Conservation (phyloP, 2,113 vertebrate species). For the Gallinago paraguaiae region DNA sequence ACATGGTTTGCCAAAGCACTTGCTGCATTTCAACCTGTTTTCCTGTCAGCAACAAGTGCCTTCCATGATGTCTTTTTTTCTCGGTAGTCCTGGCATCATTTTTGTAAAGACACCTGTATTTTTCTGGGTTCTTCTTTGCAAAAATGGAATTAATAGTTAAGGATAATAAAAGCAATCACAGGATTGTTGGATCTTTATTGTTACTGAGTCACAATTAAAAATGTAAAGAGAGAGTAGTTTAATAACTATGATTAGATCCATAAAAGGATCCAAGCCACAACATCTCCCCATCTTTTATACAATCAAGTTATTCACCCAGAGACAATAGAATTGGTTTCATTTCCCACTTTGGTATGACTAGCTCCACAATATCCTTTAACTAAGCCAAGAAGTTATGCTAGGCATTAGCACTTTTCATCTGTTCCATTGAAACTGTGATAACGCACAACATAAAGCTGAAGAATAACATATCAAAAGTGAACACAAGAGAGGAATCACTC, state of each 20-base stretch:
- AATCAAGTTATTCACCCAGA: background rate
- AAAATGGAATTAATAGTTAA: background rate
- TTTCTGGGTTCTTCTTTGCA: background rate
- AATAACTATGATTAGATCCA: background rate
- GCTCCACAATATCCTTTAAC: background rate
- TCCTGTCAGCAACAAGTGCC: constrained; percentile 20
- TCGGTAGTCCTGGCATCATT: background rate
- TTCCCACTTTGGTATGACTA: background rate
- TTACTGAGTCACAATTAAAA: background rate
- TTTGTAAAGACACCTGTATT: background rate
- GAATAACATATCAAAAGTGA: background rate
- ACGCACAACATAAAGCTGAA: background rate
- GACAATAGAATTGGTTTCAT: background rate
- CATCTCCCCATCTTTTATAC: background rate
- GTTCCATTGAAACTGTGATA: background rate
- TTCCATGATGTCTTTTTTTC: background rate
- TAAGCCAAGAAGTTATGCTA: background rate
- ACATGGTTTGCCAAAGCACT: constrained; percentile 44
- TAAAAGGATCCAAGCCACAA: background rate
- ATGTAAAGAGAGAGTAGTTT: background rate
- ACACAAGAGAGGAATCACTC: background rate
- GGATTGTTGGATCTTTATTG: background rate
- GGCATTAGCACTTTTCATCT: background rate
- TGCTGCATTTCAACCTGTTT: constrained; percentile 52
- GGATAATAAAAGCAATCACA: background rate